Evolutionary conservation across 2,113 vertebrate species (phyloP).

Genomic region (Antennarius striatus): DNA sequence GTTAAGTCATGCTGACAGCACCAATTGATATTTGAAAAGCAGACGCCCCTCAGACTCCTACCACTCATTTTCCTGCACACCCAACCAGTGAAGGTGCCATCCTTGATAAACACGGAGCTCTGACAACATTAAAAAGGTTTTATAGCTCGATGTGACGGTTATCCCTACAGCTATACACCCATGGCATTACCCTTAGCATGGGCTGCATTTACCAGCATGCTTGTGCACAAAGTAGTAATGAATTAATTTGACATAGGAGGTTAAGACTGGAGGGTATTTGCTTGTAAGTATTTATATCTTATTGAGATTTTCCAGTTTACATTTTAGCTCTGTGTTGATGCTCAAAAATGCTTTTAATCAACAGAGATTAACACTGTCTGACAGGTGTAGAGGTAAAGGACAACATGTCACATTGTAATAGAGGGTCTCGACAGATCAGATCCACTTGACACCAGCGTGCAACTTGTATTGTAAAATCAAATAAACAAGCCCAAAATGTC

Average conservation of each 20-base stretch:
- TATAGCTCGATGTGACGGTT: constrained; percentile 8
- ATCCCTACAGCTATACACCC: neutral
- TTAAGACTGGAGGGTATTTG: constrained; percentile 33
- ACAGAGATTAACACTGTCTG: constrained; percentile 59
- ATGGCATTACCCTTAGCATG: constrained; percentile 25
- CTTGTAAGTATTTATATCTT: constrained; percentile 9
- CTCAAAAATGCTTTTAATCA: constrained; percentile 66
- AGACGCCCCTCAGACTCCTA: constrained; percentile 56
- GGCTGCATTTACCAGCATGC: constrained; percentile 11
- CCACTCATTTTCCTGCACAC: constrained; percentile 48
- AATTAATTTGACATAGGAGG: constrained; percentile 52
- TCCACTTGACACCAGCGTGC: constrained; percentile 24
- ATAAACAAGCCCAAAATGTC: constrained; percentile 7
- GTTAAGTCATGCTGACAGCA: constrained; percentile 46
- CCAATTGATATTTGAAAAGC: constrained; percentile 72
- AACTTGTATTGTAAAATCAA: constrained; percentile 2
- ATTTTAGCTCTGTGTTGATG: constrained; percentile 60
- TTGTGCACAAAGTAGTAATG: constrained; percentile 43
- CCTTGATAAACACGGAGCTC: constrained; percentile 68
- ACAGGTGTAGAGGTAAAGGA: constrained; percentile 47
- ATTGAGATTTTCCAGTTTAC: constrained; percentile 67
- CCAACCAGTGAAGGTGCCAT: constrained; percentile 42
- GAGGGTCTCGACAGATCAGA: constrained; percentile 42
- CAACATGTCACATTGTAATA: constrained; percentile 24
- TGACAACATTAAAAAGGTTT: constrained; percentile 68